Percentiles rank a stretch among this genome's conserved stretches.
These are phyloP conservation scores for Ascidia mentula DNA, from an alignment of 23 tunicate genomes.

Conservation along the genomic window DNA sequence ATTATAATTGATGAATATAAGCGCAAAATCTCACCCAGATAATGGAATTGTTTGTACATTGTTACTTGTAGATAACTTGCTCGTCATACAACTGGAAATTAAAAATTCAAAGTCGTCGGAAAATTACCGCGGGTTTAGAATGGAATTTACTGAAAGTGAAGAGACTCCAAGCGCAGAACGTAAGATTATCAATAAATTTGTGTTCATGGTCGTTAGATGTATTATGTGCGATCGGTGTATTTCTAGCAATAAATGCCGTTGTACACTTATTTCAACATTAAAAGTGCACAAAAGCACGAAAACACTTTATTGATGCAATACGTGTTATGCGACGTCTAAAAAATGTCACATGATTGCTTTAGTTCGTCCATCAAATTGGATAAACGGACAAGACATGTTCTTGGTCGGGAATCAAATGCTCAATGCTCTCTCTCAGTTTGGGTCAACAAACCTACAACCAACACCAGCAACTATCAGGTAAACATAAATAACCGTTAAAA, in stretches of 20 bases:
- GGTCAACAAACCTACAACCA: background rate
- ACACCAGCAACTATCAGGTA: no score
- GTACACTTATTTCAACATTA: no score
- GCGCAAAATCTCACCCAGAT: background rate
- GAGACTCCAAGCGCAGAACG: constrained; percentile 68
- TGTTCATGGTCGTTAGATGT: no score
- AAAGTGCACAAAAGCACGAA: no score
- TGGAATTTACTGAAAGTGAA: constrained; percentile 50
- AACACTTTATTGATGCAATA: no score
- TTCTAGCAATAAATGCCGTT: no score
- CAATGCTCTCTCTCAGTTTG: background rate
- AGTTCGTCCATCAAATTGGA: constrained; percentile 71
- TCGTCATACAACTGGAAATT: constrained; percentile 30
- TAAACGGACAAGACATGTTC: constrained; percentile 15
- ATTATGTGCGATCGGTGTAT: no score
- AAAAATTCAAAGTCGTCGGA: constrained; percentile 53
- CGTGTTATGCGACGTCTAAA: no score
- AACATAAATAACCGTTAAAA: no score
- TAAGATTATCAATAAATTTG: no score
- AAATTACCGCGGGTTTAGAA: constrained; percentile 61
- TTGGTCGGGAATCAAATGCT: constrained; percentile 2
- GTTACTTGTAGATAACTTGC: constrained; percentile 45
- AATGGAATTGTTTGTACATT: background rate
- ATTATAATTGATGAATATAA: background rate
- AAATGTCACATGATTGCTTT: no score